These are phyloP conservation scores for Hephaestus fuliginosus DNA, from an alignment of 2,797 vertebrate species.

Conservation along the genomic window DNA sequence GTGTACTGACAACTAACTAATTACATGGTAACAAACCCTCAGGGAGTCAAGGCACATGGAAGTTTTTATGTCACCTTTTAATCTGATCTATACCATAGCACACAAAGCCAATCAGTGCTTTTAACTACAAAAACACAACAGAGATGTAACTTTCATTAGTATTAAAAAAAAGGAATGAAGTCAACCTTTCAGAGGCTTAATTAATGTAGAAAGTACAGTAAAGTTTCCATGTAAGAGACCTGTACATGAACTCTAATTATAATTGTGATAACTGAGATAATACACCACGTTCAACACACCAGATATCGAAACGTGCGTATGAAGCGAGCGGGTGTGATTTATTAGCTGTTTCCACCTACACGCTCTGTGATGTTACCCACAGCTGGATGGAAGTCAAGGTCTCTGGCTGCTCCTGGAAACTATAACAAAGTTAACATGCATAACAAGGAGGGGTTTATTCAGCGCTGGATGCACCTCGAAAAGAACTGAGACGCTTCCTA, in stretches of 20 bases:
- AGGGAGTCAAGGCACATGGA: no score
- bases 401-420: not conserved
- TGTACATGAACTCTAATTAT: constrained; percentile 2
- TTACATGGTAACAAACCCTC: no score
- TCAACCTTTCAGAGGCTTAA: not conserved
- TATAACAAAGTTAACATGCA: not conserved
- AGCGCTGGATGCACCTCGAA: not conserved
- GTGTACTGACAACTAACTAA: not conserved
- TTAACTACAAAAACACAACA: not conserved
- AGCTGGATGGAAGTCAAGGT: not conserved
- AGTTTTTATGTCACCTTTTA: not conserved
- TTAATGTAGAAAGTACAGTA: not conserved
- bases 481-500: not conserved
- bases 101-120: not conserved
- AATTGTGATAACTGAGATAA: not conserved
- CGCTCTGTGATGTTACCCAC: constrained; percentile 1
- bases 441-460: not conserved
- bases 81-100: not conserved
- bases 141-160: not conserved
- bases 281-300: not conserved
- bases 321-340: not conserved
- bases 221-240: not conserved
- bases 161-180: not conserved
- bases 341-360: constrained; percentile 12
- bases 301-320: not conserved